Evolutionary conservation across 2,113 vertebrate genomes (phyloP).

Genomic region (Myodes glareolus): DNA sequence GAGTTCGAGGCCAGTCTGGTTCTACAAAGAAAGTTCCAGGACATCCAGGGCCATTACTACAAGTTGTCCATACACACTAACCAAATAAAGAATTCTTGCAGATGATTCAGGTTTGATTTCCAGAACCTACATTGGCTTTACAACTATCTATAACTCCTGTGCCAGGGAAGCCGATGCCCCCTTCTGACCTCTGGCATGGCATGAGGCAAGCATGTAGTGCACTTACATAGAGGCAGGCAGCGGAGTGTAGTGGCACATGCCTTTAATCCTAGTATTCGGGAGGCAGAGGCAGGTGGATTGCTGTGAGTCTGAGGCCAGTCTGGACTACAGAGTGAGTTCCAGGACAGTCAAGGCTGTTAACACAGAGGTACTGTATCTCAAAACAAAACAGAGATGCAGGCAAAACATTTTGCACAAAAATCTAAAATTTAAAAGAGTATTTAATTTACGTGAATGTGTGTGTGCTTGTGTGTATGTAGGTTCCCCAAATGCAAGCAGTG

Average conservation of each 20-base stretch:
- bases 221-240: neutral
- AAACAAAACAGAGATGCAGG: neutral
- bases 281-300: neutral
- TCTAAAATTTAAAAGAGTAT: neutral
- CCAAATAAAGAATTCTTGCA: neutral
- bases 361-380: neutral
- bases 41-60: neutral
- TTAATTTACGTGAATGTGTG: neutral
- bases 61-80: neutral
- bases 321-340: neutral
- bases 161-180: neutral
- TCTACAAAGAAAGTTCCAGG: neutral
- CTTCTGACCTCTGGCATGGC: neutral
- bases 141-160: neutral
- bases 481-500: neutral
- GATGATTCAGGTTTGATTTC: neutral
- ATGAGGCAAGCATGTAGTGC: neutral
- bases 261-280: too few relatives aligned
- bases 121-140: neutral
- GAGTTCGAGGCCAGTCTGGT: neutral
- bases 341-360: neutral
- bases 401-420: neutral
- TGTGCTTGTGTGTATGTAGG: neutral
- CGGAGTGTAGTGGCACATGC: neutral
- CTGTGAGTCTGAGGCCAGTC: neutral